These are phyloP conservation scores for Urocolius indicus DNA, from an alignment of 2,113 vertebrate species.

Conservation along the genomic window DNA sequence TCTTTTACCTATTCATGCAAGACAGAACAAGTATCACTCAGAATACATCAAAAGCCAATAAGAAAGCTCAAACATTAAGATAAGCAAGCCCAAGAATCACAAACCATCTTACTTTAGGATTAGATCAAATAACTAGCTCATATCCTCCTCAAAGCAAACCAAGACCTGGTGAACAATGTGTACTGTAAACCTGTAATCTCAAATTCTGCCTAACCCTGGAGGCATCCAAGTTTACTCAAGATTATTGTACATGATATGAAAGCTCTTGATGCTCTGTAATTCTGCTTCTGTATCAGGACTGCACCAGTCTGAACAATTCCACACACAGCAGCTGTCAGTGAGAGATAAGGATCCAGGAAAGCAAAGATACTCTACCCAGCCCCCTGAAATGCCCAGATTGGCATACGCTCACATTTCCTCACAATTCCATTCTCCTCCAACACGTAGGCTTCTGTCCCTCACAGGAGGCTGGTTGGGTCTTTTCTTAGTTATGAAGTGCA, in stretches of 20 bases:
- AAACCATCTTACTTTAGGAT: background rate
- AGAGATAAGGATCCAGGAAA: background rate
- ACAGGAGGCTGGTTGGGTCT: background rate
- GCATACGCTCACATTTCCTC: background rate
- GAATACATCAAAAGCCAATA: background rate
- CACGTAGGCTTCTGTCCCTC: background rate
- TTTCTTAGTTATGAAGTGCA: background rate
- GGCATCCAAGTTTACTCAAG: background rate
- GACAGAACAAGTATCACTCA: background rate
- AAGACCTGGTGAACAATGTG: background rate
- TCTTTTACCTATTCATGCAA: background rate
- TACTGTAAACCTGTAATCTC: background rate
- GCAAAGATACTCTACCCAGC: background rate
- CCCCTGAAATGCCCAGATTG: background rate
- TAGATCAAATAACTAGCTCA: background rate
- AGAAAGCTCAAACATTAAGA: background rate
- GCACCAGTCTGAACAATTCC: background rate
- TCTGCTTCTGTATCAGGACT: background rate
- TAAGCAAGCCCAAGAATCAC: background rate
- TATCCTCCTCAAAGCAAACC: background rate
- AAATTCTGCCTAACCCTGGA: background rate
- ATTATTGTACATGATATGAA: background rate
- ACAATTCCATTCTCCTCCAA: background rate
- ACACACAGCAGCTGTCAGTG: background rate
- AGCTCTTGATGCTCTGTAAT: background rate